Evolutionary conservation across 2,797 vertebrate genomes (phyloP), one percentile per base, ranked within the genome.

Genomic region (Sylvia borin): DNA sequence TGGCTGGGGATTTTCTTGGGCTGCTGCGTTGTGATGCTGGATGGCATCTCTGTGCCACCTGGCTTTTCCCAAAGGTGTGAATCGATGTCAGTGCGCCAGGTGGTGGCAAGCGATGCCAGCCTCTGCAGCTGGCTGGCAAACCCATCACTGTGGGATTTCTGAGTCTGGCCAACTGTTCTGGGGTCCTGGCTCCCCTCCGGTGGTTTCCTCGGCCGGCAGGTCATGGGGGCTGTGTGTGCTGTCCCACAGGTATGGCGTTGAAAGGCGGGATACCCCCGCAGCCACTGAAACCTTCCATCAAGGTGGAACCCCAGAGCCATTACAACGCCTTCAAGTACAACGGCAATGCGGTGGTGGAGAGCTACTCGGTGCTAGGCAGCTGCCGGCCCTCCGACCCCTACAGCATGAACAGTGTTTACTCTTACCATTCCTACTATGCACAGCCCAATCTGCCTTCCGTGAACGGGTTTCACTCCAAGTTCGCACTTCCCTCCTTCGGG

Each of bases 401-500:
- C 97, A 98, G 97, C 97, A 97, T 98, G 98, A 99, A 98, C 96
- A 98, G 98, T 88, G 98, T 99, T 89, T 99, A 99, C 96, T 98
- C 98, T 91, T 99, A 98, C 96, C 98, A 99, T 97, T 98, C 98
- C 96, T 99, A 98, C 99, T 99, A 99, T 99, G 99, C 99, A 98
- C 99, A 99, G 98, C 98, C 99, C 97, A 97, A 98, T 97, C 98
- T 99, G 93, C 98, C 98, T 98, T 98, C 98, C 42, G 94, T 99
- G 94, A 99, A 99, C 9, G 99, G 99, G 97, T 99, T 99, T 98
- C 99, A 99, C 97, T 98, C 99, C 90, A 99, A 98, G 97, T 98
- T 99, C 43, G 90, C 99, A 38, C 98, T 99, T 93, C 99, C 98
- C 68, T 99, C 99, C 42, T 98, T 98, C 5, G 97, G 98, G 94